Base-by-base conservation (phyloP, 2,797 vertebrate genomes). In the Alfaro cultratus region DNA sequence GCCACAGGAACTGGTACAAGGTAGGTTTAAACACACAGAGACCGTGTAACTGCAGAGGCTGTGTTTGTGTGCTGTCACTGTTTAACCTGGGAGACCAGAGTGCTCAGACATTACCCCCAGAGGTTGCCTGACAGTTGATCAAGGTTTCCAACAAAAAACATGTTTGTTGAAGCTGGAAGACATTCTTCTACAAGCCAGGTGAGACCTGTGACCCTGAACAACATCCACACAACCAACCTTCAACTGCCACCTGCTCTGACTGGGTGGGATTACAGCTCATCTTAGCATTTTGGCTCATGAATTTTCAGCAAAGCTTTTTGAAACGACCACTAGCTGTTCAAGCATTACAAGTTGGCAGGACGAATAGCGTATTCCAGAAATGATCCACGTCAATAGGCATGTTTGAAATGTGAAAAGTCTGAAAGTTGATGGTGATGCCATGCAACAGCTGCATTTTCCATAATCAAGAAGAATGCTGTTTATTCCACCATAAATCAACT, bases 141-240 rank as follows among this genome's bases (percentile, higher is more conserved):
- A 93, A 95, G 90, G 92, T 89, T 91, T 79, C 83, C 77, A 85
- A 88, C 81, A 41, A 79, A 60, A 87, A 87, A 82, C 47, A 87
- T 89, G 87, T 94, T 86, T 94, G 94, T 93, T 91, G 49, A 87
- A 86, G 94, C 94, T 94, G 79, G 92, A 93, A 62, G 86, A 94
- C 91, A 95, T 96, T 95, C 94, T 93, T 90, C 74, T 89, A 91
- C 89, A 93, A 93, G 79, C 85, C 92, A 92, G 91, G 88, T 90
- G 91, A 92, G 86, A 80, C 77, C 64, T 73, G 82, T 89, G 91
- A 93, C 92, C 92, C 86, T 80, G 79, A 92, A 86, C 79, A 89
- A 77, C 90, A 87, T 83, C 77, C 78, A 80, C 21, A 83, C 79
- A 74, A 78, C 73, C 29, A 85, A 81, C 62, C 79, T 83, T 80